These are phyloP conservation scores for Ophraella communa DNA, from an alignment of 2,888 invertebrate genomes.

Conservation along the genomic window DNA sequence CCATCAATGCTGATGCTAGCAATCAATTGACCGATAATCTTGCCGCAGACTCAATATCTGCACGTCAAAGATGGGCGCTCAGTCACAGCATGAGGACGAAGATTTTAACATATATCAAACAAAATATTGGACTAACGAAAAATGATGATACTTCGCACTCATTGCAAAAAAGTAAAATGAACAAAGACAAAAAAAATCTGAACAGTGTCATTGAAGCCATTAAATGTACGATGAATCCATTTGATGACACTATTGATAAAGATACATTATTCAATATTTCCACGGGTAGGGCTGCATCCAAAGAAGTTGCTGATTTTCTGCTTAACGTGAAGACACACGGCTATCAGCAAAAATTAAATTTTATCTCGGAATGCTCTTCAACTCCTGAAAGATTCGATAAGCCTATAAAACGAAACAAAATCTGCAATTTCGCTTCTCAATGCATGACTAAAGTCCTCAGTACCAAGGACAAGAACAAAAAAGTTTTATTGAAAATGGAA, in stretches of 20 bases:
- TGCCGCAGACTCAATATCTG: conserved; percentile 23
- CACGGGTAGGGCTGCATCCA: conserved; percentile 49
- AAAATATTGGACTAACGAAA: conserved; percentile 38
- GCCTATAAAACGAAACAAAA: conserved; percentile 38
- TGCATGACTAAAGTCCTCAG: conserved; percentile 29
- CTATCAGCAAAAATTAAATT: conserved; percentile 31
- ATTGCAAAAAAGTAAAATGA: conserved; percentile 24
- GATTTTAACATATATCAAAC: conserved; percentile 24
- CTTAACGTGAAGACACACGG: conserved; percentile 25
- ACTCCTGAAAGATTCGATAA: conserved; percentile 24
- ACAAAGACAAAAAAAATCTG: conserved; percentile 36
- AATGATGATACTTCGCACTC: conserved; percentile 43
- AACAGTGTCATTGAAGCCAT: conserved; percentile 40
- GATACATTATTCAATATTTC: conserved; percentile 45
- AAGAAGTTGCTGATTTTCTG: conserved; percentile 45
- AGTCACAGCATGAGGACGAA: conserved; percentile 25
- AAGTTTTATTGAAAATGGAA: conserved; percentile 45
- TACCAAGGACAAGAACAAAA: conserved; percentile 33
- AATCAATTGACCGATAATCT: conserved; percentile 26
- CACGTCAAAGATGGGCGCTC: conserved; percentile 23
- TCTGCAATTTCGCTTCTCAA: conserved; percentile 42
- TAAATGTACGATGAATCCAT: conserved; percentile 42
- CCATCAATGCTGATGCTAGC: conserved; percentile 41
- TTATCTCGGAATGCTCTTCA: conserved; percentile 28
- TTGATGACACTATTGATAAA: conserved; percentile 37